Percentiles rank a stretch among this genome's conserved stretches.
Evolutionary conservation across 2,888 invertebrate species (phyloP).

Genomic region (Caenorhabditis zanzibari): DNA sequence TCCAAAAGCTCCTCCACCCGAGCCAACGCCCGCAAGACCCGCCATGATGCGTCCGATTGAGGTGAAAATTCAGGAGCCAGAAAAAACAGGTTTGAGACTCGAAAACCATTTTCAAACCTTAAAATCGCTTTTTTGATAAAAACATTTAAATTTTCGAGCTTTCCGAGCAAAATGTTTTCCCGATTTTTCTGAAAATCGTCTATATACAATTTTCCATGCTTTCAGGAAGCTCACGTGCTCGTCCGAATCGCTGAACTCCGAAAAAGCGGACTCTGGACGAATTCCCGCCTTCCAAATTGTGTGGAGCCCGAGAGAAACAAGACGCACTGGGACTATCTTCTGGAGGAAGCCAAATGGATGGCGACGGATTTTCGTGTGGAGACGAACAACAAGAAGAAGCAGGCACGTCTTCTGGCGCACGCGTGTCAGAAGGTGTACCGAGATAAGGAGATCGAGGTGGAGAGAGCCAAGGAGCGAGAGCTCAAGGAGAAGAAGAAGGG

Average conservation of each 20-base stretch:
- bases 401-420: slow-evolving; percentile 69
- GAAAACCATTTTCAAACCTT: too few species aligned
- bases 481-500: slow-evolving; percentile 86
- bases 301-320: slow-evolving; percentile 93
- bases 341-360: slow-evolving; percentile 98
- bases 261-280: slow-evolving; percentile 96
- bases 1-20: slow-evolving; percentile 3
- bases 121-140: too few species aligned
- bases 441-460: slow-evolving; percentile 92
- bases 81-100: too few species aligned
- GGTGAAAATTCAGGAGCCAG: too few species aligned
- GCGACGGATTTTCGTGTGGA: slow-evolving; percentile 98
- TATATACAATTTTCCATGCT: too few species aligned
- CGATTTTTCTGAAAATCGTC: too few species aligned
- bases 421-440: slow-evolving; percentile 67
- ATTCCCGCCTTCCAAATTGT: slow-evolving; percentile 85
- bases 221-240: slow-evolving; percentile 93
- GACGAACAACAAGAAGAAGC: slow-evolving; percentile 93
- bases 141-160: too few species aligned
- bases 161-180: too few species aligned
- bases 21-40: neutral
- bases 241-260: slow-evolving; percentile 93
- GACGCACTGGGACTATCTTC: slow-evolving; percentile 97
- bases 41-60: slow-evolving; percentile 64
- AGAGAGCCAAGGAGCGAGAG: slow-evolving; percentile 91